Base-by-base conservation (phyloP, 92 coral and sea anemone genomes). In the Porites divaricata region DNA sequence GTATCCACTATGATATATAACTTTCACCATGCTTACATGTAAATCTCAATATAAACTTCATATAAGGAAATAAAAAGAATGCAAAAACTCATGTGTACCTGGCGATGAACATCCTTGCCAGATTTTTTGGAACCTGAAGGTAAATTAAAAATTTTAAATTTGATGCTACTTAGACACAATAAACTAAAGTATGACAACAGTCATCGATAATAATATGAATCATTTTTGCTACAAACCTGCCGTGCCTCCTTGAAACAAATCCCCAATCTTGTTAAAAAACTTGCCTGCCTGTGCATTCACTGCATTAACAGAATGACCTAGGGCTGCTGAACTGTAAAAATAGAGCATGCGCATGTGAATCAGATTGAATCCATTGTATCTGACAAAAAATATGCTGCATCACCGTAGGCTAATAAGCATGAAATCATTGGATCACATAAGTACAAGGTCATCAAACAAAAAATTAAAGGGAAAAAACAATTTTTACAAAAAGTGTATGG, bases 211-310 rank as follows among this genome's bases (percentile, higher is more conserved):
- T n/a, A n/a, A n/a, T n/a, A n/a, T 35, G 45, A 5, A 35, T 35
- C 45, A 35, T 35, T 35, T 35, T 35, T 0, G 45, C 45, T 35
- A 35, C 45, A 35, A 35, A 78, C 85, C 76, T 80, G 76, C 64
- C 63, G n/a, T 67, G 10, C 94, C 65, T 3, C 94, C 89, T 74
- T 94, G 98, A 72, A 97, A 90, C 76, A 97, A 74, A 80, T 97
- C 99, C 0, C 98, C 98, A 85, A 97, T 93, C 78, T 67, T 91
- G 91, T 93, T 97, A 10, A 97, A 91, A 59, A 97, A 83, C 91
- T 95, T 97, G 8, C 99, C 99, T 49, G 99, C 99, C 62, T 96
- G 98, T 9, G 94, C 72, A 84, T 96, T 96, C 80, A 96, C 92
- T 7, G 97, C 85, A 50, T 94, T 83, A n/a, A 95, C 95, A 70